phyloP scores from a whole-genome alignment of 2,797 vertebrate species.

The Danio choprae region DNA sequence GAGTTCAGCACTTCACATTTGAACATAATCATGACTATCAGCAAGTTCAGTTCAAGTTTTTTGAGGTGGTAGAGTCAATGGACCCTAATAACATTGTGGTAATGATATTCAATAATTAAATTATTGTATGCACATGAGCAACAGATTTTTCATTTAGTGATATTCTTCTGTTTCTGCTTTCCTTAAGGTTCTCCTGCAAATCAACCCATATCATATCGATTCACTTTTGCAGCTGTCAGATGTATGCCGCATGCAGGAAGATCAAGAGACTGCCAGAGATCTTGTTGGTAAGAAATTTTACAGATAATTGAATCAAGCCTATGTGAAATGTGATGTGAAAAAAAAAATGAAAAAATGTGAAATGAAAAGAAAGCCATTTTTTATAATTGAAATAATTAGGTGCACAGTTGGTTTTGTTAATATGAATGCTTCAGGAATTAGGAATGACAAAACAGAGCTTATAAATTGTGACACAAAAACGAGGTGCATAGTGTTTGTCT shows the following conservation, averaged over 20 bases:
- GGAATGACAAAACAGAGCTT: neutral
- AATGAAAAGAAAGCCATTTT: no score
- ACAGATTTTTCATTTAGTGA: neutral
- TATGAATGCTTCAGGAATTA: no score
- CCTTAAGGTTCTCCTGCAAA: constrained; percentile 88
- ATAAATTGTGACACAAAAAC: neutral
- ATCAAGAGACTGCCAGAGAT: constrained; percentile 96
- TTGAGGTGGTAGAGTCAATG: constrained; percentile 95
- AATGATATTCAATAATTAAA: constrained; percentile 55
- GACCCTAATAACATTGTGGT: constrained; percentile 98
- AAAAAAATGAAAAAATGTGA: no score
- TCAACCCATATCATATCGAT: constrained; percentile 94
- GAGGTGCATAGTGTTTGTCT: no score
- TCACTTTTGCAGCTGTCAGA: constrained; percentile 96
- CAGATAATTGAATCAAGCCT: neutral
- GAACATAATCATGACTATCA: constrained; percentile 96
- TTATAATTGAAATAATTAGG: neutral
- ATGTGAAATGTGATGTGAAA: no score
- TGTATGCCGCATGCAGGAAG: constrained; percentile 94
- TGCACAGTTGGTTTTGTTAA: neutral
- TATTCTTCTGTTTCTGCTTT: neutral
- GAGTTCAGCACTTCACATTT: constrained; percentile 88
- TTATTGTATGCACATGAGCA: neutral
- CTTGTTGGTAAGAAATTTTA: constrained; percentile 68
- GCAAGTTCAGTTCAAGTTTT: constrained; percentile 94